phyloP scores from a whole-genome alignment of 2,113 vertebrate species.

The Lutjanus erythropterus region DNA sequence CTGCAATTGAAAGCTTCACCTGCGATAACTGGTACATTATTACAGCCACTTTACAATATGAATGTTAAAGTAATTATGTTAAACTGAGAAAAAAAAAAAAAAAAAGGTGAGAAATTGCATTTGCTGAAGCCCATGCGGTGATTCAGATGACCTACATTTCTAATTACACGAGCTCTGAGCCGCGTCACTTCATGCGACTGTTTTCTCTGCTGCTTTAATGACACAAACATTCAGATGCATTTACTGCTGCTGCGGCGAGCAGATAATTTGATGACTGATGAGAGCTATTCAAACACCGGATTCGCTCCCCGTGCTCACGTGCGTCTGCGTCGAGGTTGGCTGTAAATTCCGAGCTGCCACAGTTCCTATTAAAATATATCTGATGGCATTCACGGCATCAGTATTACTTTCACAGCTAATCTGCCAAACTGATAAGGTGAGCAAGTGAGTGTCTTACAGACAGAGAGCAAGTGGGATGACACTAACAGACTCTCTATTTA shows the following conservation, averaged over 20 bases:
- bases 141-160: slow-evolving; percentile 53
- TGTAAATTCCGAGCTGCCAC: slow-evolving; percentile 44
- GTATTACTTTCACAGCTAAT: slow-evolving; percentile 75
- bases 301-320: slow-evolving; percentile 17
- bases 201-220: slow-evolving; percentile 36
- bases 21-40: slow-evolving; percentile 21
- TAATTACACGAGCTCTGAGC: slow-evolving; percentile 46
- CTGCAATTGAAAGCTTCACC: slow-evolving; percentile 34
- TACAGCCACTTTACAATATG: slow-evolving; percentile 37
- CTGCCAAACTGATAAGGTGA: slow-evolving; percentile 73
- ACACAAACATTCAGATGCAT: slow-evolving; percentile 34
- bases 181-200: slow-evolving; percentile 32
- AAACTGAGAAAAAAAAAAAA: not conserved
- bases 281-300: slow-evolving; percentile 45
- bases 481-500: slow-evolving; percentile 69
- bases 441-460: slow-evolving; percentile 70
- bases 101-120: slow-evolving; percentile 24
- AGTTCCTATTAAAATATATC: slow-evolving; percentile 70
- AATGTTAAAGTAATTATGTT: slow-evolving; percentile 41
- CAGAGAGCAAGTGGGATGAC: slow-evolving; percentile 66
- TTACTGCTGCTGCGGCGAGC: slow-evolving; percentile 34
- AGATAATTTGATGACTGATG: slow-evolving; percentile 68
- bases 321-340: slow-evolving; percentile 13
- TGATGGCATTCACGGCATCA: slow-evolving; percentile 66
- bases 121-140: slow-evolving; percentile 9